Conservation (phyloP, 92 coral and sea anemone species). For the Porites lobata region DNA sequence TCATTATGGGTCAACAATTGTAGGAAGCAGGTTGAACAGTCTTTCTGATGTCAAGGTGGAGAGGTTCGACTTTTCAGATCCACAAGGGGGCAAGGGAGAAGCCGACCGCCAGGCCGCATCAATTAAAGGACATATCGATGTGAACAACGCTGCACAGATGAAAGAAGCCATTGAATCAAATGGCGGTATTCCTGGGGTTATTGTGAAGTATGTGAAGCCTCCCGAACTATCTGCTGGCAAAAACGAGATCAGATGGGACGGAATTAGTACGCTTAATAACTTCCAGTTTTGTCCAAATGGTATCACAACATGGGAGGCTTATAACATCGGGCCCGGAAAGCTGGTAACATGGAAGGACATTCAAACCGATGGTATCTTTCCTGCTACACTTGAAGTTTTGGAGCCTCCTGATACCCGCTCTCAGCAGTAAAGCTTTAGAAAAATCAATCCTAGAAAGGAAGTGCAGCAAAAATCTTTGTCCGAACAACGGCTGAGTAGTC, state of each 20-base stretch:
- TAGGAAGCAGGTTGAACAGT: neutral
- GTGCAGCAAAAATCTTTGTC: neutral
- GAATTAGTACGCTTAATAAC: constrained; percentile 48
- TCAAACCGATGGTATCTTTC: constrained; percentile 20
- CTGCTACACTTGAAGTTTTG: constrained; percentile 9
- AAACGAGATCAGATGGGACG: constrained; percentile 43
- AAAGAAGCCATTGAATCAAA: no score
- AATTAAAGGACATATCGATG: no score
- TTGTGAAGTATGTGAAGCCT: constrained; percentile 32
- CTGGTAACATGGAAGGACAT: constrained; percentile 21
- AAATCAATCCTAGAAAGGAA: neutral
- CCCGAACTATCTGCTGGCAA: constrained; percentile 20
- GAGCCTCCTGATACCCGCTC: constrained; percentile 10
- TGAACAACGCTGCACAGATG: no score
- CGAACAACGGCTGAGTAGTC: neutral
- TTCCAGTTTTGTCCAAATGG: constrained; percentile 36
- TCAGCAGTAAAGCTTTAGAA: constrained; percentile 18
- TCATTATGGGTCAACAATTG: constrained; percentile 25
- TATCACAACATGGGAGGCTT: constrained; percentile 33
- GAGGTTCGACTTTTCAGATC: constrained; percentile 51
- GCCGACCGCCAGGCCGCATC: no score
- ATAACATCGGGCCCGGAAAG: constrained; percentile 27
- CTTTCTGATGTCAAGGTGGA: constrained; percentile 37
- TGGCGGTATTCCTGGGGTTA: neutral
- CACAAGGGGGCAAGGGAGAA: neutral